phyloP scores from a whole-genome alignment of 2,888 invertebrate species.

The Pristionchus maxplancki region DNA sequence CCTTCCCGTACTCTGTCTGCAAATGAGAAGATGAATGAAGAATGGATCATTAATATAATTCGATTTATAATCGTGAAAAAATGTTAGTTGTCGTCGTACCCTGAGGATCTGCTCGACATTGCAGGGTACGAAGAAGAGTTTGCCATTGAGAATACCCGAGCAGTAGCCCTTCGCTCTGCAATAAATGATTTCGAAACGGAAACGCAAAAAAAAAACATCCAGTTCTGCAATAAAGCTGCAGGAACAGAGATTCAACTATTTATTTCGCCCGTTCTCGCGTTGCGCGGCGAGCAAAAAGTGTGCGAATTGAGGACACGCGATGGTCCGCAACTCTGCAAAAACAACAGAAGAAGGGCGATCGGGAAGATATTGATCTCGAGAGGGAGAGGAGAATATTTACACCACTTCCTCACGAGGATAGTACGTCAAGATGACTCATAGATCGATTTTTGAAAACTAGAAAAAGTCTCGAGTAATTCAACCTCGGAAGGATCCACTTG shows the following conservation, averaged over 20 bases:
- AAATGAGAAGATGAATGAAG: background rate
- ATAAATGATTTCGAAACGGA: background rate
- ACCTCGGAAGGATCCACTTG: conserved; percentile 51
- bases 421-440: background rate
- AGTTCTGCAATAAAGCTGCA: background rate
- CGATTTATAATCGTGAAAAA: background rate
- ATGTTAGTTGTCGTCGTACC: no score
- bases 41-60: background rate
- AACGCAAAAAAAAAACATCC: background rate
- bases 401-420: background rate
- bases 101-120: conserved; percentile 27
- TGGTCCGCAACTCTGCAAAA: background rate
- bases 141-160: conserved; percentile 35
- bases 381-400: background rate
- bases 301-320: background rate
- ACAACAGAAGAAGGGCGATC: background rate
- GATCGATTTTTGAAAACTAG: background rate
- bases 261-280: background rate
- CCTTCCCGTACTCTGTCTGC: conserved; percentile 47
- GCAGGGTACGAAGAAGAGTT: conserved; percentile 50
- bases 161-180: conserved; percentile 48
- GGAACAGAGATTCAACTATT: no score
- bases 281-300: background rate
- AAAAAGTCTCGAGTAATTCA: background rate
- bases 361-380: background rate